Conservation (phyloP, 2,888 invertebrate species). For the Drosophila anceps region DNA sequence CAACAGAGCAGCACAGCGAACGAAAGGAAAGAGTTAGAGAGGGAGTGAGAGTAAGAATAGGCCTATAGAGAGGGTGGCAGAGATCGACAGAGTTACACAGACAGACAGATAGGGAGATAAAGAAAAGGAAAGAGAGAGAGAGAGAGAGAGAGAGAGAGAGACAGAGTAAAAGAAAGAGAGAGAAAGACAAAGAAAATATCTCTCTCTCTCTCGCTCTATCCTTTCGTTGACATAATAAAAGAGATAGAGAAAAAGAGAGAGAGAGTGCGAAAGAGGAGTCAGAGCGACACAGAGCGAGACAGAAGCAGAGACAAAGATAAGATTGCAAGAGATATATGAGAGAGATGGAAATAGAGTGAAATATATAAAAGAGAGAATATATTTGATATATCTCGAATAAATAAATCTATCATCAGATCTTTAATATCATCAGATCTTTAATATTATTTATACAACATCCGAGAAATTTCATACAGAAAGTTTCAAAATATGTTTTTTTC, state of each 20-base stretch:
- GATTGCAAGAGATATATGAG: background rate
- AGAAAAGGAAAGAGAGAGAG: background rate
- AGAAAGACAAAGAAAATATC: too few relatives aligned
- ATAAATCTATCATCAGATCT: too few relatives aligned
- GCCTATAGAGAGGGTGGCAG: too few relatives aligned
- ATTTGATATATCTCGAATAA: too few relatives aligned
- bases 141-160: background rate
- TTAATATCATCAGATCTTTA: background rate
- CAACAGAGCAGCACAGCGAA: conserved; percentile 20
- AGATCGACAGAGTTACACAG: background rate
- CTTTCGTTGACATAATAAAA: too few relatives aligned
- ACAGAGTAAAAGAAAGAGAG: too few relatives aligned
- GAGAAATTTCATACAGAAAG: background rate
- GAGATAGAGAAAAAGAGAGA: background rate
- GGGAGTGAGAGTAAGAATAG: background rate
- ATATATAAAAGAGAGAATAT: background rate
- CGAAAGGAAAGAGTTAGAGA: background rate
- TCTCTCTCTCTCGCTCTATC: too few relatives aligned
- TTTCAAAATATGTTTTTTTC: background rate
- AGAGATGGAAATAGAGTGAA: background rate
- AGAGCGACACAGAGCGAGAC: background rate
- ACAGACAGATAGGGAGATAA: background rate
- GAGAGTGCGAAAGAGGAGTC: background rate
- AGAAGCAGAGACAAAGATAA: too few relatives aligned
- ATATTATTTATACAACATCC: background rate